Conservation (phyloP, 1,140 invertebrate genomes). For the Branchinecta lynchi region DNA sequence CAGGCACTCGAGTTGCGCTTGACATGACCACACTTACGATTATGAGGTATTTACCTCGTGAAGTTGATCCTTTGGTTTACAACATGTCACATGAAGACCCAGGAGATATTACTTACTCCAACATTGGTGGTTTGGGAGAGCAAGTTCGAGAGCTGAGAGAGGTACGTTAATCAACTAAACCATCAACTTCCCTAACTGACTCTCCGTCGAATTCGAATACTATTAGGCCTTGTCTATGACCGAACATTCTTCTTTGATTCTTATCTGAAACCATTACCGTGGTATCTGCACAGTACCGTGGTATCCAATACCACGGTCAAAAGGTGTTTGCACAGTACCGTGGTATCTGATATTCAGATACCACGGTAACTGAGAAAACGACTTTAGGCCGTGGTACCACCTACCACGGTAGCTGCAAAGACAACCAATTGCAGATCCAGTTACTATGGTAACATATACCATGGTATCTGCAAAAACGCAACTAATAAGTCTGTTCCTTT, state of each 20-base stretch:
- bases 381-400: too few relatives aligned
- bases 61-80: conserved; percentile 97
- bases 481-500: too few relatives aligned
- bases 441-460: too few relatives aligned
- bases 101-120: conserved; percentile 86
- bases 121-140: conserved; percentile 91
- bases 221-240: conserved; percentile 8
- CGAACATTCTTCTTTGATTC: conserved; percentile 2
- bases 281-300: too few relatives aligned
- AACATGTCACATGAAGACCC: conserved; percentile 99
- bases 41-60: conserved; percentile 94
- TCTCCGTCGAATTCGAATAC: neutral
- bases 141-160: conserved; percentile 96
- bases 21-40: conserved; percentile 99
- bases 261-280: too few relatives aligned
- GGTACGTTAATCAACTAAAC: conserved; percentile 34
- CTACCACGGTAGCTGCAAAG: too few relatives aligned
- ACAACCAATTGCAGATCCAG: too few relatives aligned
- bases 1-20: conserved; percentile 92
- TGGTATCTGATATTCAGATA: too few relatives aligned
- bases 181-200: neutral
- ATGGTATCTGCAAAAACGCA: too few relatives aligned
- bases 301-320: too few relatives aligned
- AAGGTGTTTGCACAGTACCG: too few relatives aligned
- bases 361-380: too few relatives aligned